Percentiles rank a stretch among this genome's conserved stretches.
Conservation (phyloP, 2,113 vertebrate species). For the Rana temporaria region DNA sequence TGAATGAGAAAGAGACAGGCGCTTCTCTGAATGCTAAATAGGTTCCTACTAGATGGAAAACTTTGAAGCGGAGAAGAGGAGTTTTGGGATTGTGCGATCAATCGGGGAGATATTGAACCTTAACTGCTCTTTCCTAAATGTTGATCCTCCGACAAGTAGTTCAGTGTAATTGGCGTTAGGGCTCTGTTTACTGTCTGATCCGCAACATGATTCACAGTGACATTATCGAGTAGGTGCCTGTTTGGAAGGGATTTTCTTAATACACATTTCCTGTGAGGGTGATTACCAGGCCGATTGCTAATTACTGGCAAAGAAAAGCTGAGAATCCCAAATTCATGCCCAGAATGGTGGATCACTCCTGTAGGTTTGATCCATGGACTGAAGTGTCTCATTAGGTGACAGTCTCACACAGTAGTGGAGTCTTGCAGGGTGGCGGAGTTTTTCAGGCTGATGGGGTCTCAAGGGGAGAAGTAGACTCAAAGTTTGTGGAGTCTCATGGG, state of each 20-base stretch:
- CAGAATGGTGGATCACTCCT: no score
- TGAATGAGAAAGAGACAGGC: background rate
- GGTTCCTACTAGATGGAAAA: background rate
- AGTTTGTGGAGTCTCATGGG: no score
- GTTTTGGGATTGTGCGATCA: slow-evolving; percentile 20
- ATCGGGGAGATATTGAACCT: slow-evolving; percentile 15
- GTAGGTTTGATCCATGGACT: no score
- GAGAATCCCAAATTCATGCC: no score
- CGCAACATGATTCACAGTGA: slow-evolving; percentile 1
- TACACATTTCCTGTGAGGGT: background rate
- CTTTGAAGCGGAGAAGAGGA: background rate
- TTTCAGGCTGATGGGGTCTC: no score
- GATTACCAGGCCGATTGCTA: background rate
- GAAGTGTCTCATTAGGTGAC: no score
- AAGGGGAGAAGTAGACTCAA: no score
- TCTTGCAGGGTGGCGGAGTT: no score
- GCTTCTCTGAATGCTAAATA: background rate
- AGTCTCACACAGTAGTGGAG: no score
- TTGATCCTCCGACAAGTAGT: slow-evolving; percentile 11
- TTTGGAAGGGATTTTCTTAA: slow-evolving; percentile 12
- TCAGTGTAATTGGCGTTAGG: background rate
- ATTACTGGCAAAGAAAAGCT: no score
- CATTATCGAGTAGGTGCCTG: background rate
- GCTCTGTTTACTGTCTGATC: slow-evolving; percentile 9
- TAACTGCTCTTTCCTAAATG: slow-evolving; percentile 11